A percentile compares a stretch with the other conserved stretches of the same genome.
Evolutionary conservation across 2,888 invertebrate species (phyloP).

Genomic region (Hydroisotoma schaefferi): DNA sequence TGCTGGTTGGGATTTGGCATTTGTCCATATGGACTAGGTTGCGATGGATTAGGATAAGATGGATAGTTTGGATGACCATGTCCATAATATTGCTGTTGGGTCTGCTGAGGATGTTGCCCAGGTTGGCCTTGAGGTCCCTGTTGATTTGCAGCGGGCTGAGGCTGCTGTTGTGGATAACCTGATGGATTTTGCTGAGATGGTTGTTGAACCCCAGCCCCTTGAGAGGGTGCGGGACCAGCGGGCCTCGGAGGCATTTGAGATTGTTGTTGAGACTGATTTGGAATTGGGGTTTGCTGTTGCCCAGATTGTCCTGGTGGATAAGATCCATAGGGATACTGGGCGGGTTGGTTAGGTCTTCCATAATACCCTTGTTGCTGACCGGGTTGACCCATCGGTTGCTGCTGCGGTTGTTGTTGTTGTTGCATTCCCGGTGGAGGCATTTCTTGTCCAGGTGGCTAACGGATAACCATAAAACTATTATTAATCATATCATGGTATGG

Average conservation of each 20-base stretch:
- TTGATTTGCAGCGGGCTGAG: conserved; percentile 16
- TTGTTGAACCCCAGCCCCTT: conserved; percentile 51
- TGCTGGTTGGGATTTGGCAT: conserved; percentile 38
- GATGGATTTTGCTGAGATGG: conserved; percentile 48
- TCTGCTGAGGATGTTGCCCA: conserved; percentile 59
- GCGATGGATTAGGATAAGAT: conserved; percentile 43
- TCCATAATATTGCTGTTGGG: conserved; percentile 38
- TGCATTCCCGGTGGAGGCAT: conserved; percentile 29
- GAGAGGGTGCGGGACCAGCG: conserved; percentile 50
- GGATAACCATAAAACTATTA: conserved; percentile 7
- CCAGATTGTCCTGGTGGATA: conserved; percentile 35
- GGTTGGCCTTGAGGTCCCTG: conserved; percentile 60
- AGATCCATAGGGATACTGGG: conserved; percentile 39
- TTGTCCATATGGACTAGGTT: conserved; percentile 45
- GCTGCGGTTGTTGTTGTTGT: conserved; percentile 35
- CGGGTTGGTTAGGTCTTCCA: conserved; percentile 36
- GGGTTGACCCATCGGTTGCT: conserved; percentile 38
- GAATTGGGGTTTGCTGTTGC: conserved; percentile 37
- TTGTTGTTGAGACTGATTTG: conserved; percentile 55
- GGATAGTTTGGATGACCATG: conserved; percentile 43
- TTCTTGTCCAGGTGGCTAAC: conserved; percentile 40
- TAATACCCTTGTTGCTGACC: conserved; percentile 42
- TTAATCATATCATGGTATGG: background rate
- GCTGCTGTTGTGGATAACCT: conserved; percentile 22
- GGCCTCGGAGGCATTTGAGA: conserved; percentile 29